Conservation (phyloP, 2,113 vertebrate genomes). For the Salvelinus alpinus region DNA sequence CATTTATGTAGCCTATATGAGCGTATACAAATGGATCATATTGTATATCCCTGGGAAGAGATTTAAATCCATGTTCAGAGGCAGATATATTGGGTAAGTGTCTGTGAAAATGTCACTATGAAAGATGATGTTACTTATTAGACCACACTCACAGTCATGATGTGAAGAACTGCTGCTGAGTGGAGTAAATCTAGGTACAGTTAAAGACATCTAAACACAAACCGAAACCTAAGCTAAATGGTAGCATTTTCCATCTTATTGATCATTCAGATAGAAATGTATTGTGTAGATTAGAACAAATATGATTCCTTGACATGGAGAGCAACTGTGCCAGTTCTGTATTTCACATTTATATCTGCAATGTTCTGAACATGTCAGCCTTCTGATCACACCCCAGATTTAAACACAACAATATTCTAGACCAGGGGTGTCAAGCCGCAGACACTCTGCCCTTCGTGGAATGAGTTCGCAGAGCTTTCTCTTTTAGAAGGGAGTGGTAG, state of each 20-base stretch:
- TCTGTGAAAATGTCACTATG: constrained; percentile 36
- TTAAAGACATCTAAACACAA: no score
- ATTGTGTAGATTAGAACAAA: no score
- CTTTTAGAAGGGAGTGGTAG: background rate
- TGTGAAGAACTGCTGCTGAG: background rate
- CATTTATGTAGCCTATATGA: constrained; percentile 42
- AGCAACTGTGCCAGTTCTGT: no score
- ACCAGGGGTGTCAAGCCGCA: background rate
- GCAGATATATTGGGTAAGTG: constrained; percentile 35
- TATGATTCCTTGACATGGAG: no score
- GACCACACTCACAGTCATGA: constrained; percentile 18
- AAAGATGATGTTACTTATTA: constrained; percentile 40
- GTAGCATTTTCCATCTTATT: background rate
- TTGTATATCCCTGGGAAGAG: constrained; percentile 38
- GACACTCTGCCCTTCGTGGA: no score
- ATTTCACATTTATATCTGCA: no score
- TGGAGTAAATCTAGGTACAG: background rate
- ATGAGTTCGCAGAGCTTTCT: background rate
- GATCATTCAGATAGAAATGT: no score
- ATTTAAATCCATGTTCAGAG: constrained; percentile 37
- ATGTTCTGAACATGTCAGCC: no score
- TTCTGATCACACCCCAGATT: background rate
- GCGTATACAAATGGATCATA: constrained; percentile 31
- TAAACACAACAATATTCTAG: background rate
- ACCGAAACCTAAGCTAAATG: background rate